Base-by-base conservation (phyloP, 2,888 invertebrate species). In the Parnassius orleans region DNA sequence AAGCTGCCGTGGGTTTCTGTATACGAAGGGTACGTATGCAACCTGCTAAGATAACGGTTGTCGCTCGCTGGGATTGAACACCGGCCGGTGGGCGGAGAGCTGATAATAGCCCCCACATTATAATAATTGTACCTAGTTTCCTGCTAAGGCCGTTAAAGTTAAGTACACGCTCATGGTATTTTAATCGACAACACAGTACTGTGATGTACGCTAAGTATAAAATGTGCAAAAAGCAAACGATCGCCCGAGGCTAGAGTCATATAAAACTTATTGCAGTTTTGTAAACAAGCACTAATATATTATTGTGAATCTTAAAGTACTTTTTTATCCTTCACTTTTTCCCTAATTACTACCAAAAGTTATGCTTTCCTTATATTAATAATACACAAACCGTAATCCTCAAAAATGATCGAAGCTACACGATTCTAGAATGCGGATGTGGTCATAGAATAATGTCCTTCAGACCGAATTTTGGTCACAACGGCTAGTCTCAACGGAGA, bases 91-190 rank as follows among this genome's bases (percentile, higher is more conserved):
- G 62, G 50, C 48, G 43, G 57, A 58, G 48, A 50, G 50, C 46
- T 59, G 46, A 65, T 67, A 64, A 68, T 65, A 69, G 58, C 57
- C 44, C 33, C 12, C 57, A 24, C 52, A 59, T 59, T 63, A 54
- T 58, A 55, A 59, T 63, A 63, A 63, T 54, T 11, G 59, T 41
- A 33, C n/a, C 51, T 51, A 46, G 63, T 58, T 60, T 52, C 44
- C 51, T 59, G 53, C 51, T 33, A n/a, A 41, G n/a, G 43, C n/a
- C 55, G 19, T 59, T 50, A 56, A 50, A 50, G 52, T 41, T 53
- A 62, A 61, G 56, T 62, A 62, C 48, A 51, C 54, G 24, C 51
- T 46, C 55, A 14, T 55, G 59, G 59, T 51, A 47, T 59, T 63
- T 55, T 54, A 58, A 63, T 58, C 46, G 55, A 19, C 52, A 24